Evolutionary conservation across 1,140 invertebrate species (phyloP).

Genomic region (Drosophila melanogaster): Release_6_plus_ISO1_MT NT_033779.5:10747501-10748000

Average conservation of each 20-base stretch:
- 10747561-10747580: slow-evolving; percentile 51
- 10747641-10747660: slow-evolving; percentile 37
- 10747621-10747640: slow-evolving; percentile 21
- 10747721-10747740: not conserved
- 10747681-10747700: not conserved
- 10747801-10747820: not conserved
- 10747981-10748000: slow-evolving; percentile 27
- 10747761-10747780: not conserved
- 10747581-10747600: slow-evolving; percentile 11
- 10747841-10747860: too few relatives aligned
- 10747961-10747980: slow-evolving; percentile 60
- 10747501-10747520: slow-evolving; percentile 7
- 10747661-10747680: slow-evolving; percentile 10
- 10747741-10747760: not conserved
- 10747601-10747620: slow-evolving; percentile 20
- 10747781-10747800: too few relatives aligned
- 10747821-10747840: too few relatives aligned
- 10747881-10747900: not conserved
- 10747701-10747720: not conserved
- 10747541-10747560: slow-evolving; percentile 48
- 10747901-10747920: not conserved
- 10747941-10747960: slow-evolving; percentile 21
- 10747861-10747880: not conserved
- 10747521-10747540: slow-evolving; percentile 24
- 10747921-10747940: not conserved